A percentile compares a stretch with the other conserved stretches of the same genome.
Conservation (phyloP, 2,113 vertebrate species). For the Peromyscus maniculatus region DNA sequence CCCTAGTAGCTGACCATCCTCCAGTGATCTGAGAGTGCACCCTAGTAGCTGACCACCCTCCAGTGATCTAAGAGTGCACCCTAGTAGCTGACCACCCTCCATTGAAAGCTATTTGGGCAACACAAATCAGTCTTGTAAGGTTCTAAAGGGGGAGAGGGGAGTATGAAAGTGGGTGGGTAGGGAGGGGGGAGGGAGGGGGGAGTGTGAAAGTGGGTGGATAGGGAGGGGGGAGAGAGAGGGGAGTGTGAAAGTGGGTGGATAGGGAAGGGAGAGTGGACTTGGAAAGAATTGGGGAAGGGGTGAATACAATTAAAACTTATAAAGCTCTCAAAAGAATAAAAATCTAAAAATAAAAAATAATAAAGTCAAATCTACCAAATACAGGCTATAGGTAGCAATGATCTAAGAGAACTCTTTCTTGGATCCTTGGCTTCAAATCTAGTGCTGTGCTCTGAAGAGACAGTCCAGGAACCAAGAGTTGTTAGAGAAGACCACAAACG, state of each 20-base stretch:
- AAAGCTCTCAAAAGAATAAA: background rate
- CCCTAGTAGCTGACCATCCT: too few species aligned
- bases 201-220: too few species aligned
- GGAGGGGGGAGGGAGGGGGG: background rate
- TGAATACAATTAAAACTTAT: background rate
- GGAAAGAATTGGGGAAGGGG: background rate
- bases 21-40: too few species aligned
- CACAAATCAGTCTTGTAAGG: background rate
- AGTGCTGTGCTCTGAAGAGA: background rate
- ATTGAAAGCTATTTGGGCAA: background rate
- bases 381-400: background rate
- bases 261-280: background rate
- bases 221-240: background rate
- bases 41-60: too few species aligned
- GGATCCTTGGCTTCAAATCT: background rate
- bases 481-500: conserved; percentile 13
- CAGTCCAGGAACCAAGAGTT: background rate
- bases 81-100: too few species aligned
- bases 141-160: background rate
- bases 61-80: too few species aligned
- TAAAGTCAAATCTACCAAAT: background rate
- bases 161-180: background rate
- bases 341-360: background rate
- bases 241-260: background rate
- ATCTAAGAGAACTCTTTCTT: background rate